These are phyloP conservation scores for Cyaniris semiargus DNA, from an alignment of 2,888 invertebrate species.

Conservation along the genomic window DNA sequence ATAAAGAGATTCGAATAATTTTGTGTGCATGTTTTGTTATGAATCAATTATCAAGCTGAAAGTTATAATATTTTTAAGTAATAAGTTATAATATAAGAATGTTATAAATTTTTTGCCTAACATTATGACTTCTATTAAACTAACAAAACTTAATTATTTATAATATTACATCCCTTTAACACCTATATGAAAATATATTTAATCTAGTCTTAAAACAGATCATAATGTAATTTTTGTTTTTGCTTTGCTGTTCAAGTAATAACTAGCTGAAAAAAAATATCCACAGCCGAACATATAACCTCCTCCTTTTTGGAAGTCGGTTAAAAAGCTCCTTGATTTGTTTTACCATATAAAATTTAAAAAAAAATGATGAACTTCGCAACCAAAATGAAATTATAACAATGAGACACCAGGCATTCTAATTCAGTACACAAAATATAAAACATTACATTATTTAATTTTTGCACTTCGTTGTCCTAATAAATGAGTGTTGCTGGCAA, in stretches of 20 bases:
- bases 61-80: no score
- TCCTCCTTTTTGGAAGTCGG: no score
- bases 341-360: background rate
- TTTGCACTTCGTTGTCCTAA: background rate
- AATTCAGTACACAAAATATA: slow-evolving; percentile 16
- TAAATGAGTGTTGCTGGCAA: slow-evolving; percentile 2
- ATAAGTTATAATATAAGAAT: no score
- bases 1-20: background rate
- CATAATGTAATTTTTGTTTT: background rate
- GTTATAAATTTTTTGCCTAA: no score
- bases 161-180: background rate
- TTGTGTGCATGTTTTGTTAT: background rate
- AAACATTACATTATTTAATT: background rate
- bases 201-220: background rate
- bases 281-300: no score
- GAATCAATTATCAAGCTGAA: no score
- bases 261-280: background rate
- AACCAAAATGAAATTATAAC: background rate
- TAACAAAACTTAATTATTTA: no score
- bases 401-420: slow-evolving; percentile 3
- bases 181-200: background rate
- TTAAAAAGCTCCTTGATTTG: background rate
- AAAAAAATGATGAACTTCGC: background rate
- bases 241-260: background rate
- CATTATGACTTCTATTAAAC: no score